Percentiles rank a stretch among this genome's conserved stretches.
Evolutionary conservation across 2,113 vertebrate species (phyloP).

Genomic region (Lycocorax pyrrhopterus): DNA sequence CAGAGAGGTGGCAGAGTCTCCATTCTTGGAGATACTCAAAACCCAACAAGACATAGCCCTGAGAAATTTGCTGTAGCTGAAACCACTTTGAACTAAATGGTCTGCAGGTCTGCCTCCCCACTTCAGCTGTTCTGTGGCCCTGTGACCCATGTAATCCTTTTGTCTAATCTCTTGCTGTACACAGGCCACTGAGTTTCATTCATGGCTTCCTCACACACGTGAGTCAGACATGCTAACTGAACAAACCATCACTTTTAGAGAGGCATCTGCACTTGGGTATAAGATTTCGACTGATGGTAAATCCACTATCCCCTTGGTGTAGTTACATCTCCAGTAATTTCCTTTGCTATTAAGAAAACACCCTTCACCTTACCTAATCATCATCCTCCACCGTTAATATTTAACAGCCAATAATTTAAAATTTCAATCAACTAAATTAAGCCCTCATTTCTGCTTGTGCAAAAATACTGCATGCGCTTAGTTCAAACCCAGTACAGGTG

Average conservation of each 20-base stretch:
- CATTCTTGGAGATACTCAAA: neutral
- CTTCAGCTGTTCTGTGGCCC: neutral
- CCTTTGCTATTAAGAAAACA: neutral
- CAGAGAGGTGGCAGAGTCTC: neutral
- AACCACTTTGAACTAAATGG: neutral
- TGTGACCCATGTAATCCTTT: neutral
- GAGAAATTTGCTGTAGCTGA: neutral
- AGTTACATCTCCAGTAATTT: neutral
- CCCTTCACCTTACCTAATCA: neutral
- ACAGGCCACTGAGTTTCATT: neutral
- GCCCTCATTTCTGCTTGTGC: neutral
- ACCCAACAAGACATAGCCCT: fast-evolving
- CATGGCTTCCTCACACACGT: neutral
- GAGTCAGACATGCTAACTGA: neutral
- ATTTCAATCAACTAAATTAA: neutral
- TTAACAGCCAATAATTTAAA: neutral
- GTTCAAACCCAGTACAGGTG: neutral
- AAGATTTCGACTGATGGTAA: neutral
- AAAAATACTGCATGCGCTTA: neutral
- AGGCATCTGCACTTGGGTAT: fast-evolving
- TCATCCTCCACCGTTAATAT: neutral
- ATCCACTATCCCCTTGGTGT: neutral
- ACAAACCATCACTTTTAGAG: neutral
- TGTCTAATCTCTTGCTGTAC: neutral
- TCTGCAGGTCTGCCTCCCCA: neutral